Percentiles rank a stretch among this genome's conserved stretches.
These are phyloP conservation scores for Thaumatotibia leucotreta DNA, from an alignment of 1,140 invertebrate species.

Conservation along the genomic window DNA sequence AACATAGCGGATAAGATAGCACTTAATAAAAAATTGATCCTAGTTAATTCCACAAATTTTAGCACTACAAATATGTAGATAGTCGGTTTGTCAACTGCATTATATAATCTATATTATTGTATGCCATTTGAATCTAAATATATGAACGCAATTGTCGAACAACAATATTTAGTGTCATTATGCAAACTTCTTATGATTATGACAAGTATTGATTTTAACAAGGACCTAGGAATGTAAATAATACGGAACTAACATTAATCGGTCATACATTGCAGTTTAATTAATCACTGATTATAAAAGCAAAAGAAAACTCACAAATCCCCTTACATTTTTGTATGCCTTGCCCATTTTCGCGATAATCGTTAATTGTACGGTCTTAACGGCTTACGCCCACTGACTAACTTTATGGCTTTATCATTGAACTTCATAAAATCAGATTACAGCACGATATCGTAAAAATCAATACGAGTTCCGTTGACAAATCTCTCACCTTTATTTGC, in stretches of 20 bases:
- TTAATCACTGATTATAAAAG: neutral
- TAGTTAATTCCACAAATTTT: neutral
- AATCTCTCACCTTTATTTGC: neutral
- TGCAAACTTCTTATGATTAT: too few species aligned
- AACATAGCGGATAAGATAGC: neutral
- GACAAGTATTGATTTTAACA: neutral
- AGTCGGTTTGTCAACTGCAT: too few species aligned
- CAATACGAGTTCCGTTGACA: neutral
- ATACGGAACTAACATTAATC: neutral
- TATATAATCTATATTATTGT: too few species aligned
- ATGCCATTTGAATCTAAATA: neutral
- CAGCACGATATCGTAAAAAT: neutral
- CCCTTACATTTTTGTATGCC: neutral
- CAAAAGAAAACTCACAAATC: neutral
- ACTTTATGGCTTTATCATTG: neutral
- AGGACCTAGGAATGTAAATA: neutral
- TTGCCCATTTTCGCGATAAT: neutral
- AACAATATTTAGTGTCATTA: too few species aligned
- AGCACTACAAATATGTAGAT: neutral
- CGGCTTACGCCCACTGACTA: neutral
- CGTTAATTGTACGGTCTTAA: neutral
- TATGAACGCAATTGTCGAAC: too few species aligned
- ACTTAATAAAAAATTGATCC: neutral
- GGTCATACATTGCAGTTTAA: neutral
- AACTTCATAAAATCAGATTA: neutral